Conservation (phyloP, 2,797 vertebrate genomes). For the Smutsia gigantea region DNA sequence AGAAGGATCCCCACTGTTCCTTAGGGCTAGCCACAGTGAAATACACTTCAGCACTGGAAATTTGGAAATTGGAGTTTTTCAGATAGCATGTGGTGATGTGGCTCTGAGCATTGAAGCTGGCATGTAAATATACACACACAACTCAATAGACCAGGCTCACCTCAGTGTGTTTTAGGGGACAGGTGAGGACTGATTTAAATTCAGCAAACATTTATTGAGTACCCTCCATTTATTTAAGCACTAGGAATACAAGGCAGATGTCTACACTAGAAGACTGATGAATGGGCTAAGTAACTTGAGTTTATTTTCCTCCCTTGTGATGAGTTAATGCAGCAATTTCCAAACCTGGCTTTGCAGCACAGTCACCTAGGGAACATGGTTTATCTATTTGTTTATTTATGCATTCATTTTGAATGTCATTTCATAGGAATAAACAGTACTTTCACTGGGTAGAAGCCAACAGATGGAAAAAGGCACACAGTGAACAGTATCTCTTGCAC, state of each 20-base stretch:
- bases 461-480: not conserved
- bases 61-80: not conserved
- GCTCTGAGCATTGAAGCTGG: not conserved
- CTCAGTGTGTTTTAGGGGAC: not conserved
- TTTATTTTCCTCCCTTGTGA: slow-evolving; percentile 41
- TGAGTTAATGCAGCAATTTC: slow-evolving; percentile 13
- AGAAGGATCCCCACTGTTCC: not conserved
- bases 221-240: not conserved
- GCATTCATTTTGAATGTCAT: slow-evolving; percentile 35
- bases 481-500: not conserved
- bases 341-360: not conserved
- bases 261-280: not conserved
- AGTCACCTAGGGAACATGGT: not conserved
- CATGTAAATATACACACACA: not conserved
- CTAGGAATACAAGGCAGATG: not conserved
- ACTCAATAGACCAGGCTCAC: not conserved
- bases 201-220: not conserved
- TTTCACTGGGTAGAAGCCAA: not conserved
- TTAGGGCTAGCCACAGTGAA: not conserved
- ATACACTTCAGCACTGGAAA: not conserved
- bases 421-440: slow-evolving; percentile 27
- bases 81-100: not conserved
- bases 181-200: not conserved
- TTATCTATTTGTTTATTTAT: slow-evolving; percentile 54
- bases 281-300: not conserved